Evolutionary conservation across 2,888 invertebrate species (phyloP), one percentile per base, ranked within the genome.

Genomic region (Cantharis nigra): DNA sequence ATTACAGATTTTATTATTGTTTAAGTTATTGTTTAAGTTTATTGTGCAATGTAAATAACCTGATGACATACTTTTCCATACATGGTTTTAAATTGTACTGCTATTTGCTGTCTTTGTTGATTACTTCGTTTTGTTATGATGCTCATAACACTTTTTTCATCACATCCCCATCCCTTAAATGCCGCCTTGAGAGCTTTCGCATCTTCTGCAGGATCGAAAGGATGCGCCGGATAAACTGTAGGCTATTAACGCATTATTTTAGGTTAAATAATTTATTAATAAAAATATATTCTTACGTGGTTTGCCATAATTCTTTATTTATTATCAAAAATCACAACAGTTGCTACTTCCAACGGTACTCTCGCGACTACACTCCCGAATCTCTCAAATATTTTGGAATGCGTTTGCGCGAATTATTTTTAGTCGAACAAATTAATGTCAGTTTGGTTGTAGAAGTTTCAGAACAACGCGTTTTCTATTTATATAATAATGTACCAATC

Each of bases 121-220:
- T 93, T 93, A 72, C 91, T 91, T 67, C 94, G 90, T 79, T 90
- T 91, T 1, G 92, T 90, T 20, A 95, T 89, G 18, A 95, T 91
- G 79, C 91, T 90, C 71, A 93, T 92, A 75, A 94, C 91, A 0
- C 92, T 90, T 80, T 91, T 90, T 84, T 94, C 94, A 85, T 94
- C 92, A 1, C 94, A 85, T 14, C 88, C 88, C 78, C 87, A 87
- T 63, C 88, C 88, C 81, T 87, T 88, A 77, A 88, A 88, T 13
- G 88, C 88, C 76, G 84, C 80, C 80, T 86, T 87, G 11, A 88
- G 79, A 3, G 85, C 85, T 75, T 87, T 84, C 2, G 88, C 85
- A 78, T 88, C 88, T 70, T 85, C 87, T 71, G 85, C 86, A 10
- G 85, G 83, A 77, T 87, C 83, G 80, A 88, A 88, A 64, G 84